These are phyloP conservation scores for Meandrusa payeni DNA, from an alignment of 2,888 invertebrate species.

Conservation along the genomic window DNA sequence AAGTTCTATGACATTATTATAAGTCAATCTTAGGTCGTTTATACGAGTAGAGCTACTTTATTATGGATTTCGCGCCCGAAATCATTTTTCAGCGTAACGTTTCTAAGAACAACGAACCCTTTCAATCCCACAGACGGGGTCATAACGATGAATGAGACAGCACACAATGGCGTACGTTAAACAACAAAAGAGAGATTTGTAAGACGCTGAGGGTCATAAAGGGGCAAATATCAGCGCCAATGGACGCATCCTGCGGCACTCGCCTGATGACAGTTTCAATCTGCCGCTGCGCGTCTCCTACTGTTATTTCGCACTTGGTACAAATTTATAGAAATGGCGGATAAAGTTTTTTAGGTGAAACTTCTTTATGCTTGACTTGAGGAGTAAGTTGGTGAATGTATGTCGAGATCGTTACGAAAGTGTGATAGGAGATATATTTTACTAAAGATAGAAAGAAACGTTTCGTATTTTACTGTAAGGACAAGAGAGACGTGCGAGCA, in stretches of 20 bases:
- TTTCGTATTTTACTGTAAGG: too few relatives aligned
- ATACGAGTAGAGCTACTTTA: not conserved
- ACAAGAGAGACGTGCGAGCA: too few relatives aligned
- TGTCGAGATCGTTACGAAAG: too few relatives aligned
- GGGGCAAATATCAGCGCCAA: conserved; percentile 44
- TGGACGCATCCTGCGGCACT: conserved; percentile 52
- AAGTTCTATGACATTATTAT: conserved; percentile 7
- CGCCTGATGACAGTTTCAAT: conserved; percentile 34
- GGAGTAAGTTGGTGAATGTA: too few relatives aligned
- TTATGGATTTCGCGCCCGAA: not conserved
- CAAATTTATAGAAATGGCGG: conserved; percentile 1
- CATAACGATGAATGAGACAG: conserved; percentile 9
- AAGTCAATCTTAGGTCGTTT: not conserved
- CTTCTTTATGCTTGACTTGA: too few relatives aligned
- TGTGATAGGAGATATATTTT: too few relatives aligned
- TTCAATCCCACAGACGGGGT: not conserved
- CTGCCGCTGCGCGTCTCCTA: conserved; percentile 27
- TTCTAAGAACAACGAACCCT: conserved; percentile 1
- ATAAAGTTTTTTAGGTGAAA: too few relatives aligned
- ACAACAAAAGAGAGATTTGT: conserved; percentile 33
- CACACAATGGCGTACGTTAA: conserved; percentile 11
- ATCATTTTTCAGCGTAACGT: not conserved
- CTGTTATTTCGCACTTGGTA: conserved; percentile 1
- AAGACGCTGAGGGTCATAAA: conserved; percentile 40
- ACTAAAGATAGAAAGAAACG: too few relatives aligned